Percentiles rank a stretch among this genome's conserved stretches.
These are phyloP conservation scores for Caenorhabditis uteleia DNA, from an alignment of 2,888 invertebrate genomes.

Conservation along the genomic window DNA sequence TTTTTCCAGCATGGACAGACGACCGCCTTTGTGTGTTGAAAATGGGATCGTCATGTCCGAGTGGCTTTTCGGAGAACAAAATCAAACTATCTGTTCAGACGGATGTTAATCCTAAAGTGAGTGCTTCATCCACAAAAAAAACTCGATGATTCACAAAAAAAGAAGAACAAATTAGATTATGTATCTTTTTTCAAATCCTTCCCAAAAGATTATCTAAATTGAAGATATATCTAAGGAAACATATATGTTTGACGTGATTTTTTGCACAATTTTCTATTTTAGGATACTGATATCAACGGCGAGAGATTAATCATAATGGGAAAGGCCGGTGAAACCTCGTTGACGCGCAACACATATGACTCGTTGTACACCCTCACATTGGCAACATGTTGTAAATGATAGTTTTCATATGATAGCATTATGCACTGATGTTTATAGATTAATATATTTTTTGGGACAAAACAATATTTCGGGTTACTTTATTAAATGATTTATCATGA, in stretches of 20 bases:
- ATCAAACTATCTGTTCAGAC: constrained; percentile 42
- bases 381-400: constrained; percentile 23
- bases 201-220: too few relatives aligned
- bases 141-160: too few relatives aligned
- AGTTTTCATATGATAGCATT: not conserved
- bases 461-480: not conserved
- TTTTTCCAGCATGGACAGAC: constrained; percentile 28
- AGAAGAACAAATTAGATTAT: too few relatives aligned
- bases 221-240: too few relatives aligned
- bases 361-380: constrained; percentile 28
- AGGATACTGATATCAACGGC: constrained; percentile 36
- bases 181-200: too few relatives aligned
- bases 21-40: constrained; percentile 38
- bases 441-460: not conserved
- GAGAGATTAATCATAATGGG: constrained; percentile 35
- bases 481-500: not conserved
- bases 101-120: constrained; percentile 38
- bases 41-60: constrained; percentile 38
- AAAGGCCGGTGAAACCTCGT: constrained; percentile 32
- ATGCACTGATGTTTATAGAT: not conserved
- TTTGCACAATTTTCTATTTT: too few relatives aligned
- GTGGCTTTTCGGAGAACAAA: constrained; percentile 29
- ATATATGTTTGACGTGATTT: too few relatives aligned
- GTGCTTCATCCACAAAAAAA: not conserved
- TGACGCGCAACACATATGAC: constrained; percentile 35